Percentiles rank a stretch among this genome's conserved stretches.
Conservation (phyloP, 1,140 invertebrate genomes). For the Carposina sasakii region DNA sequence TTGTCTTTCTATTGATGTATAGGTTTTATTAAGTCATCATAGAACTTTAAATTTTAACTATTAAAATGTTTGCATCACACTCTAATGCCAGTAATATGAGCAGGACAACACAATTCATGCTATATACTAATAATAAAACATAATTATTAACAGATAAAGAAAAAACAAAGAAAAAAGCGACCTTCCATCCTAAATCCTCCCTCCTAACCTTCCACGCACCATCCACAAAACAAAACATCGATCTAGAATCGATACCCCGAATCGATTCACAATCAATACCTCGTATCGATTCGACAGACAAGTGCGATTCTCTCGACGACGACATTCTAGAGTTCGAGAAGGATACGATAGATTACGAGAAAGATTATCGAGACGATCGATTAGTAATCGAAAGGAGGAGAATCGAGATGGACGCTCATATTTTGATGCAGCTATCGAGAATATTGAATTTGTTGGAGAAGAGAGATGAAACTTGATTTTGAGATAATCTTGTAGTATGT, state of each 20-base stretch:
- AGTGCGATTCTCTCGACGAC: too few relatives aligned
- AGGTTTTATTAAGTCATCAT: too few relatives aligned
- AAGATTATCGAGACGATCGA: constrained; percentile 11
- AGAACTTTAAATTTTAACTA: too few relatives aligned
- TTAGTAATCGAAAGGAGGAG: constrained; percentile 12
- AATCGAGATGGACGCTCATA: constrained; percentile 28
- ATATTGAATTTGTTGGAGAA: constrained; percentile 47
- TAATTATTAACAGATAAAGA: constrained; percentile 23
- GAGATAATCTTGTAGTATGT: background rate
- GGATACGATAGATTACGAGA: constrained; percentile 8
- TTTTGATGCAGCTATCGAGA: constrained; percentile 36
- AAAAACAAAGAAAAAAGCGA: constrained; percentile 27
- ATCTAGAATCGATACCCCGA: constrained; percentile 1
- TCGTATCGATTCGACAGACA: too few relatives aligned
- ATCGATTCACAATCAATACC: background rate
- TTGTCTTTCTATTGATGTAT: too few relatives aligned
- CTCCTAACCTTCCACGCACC: constrained; percentile 30
- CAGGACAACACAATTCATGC: too few relatives aligned
- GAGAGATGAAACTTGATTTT: constrained; percentile 40
- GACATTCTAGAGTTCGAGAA: background rate
- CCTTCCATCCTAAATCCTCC: constrained; percentile 31
- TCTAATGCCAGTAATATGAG: too few relatives aligned
- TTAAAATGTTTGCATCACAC: too few relatives aligned
- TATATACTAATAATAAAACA: background rate
- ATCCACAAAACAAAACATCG: constrained; percentile 12